Evolutionary conservation across 2,797 vertebrate species (phyloP), one percentile per base, ranked within the genome.

Genomic region (Gymnocypris eckloni): DNA sequence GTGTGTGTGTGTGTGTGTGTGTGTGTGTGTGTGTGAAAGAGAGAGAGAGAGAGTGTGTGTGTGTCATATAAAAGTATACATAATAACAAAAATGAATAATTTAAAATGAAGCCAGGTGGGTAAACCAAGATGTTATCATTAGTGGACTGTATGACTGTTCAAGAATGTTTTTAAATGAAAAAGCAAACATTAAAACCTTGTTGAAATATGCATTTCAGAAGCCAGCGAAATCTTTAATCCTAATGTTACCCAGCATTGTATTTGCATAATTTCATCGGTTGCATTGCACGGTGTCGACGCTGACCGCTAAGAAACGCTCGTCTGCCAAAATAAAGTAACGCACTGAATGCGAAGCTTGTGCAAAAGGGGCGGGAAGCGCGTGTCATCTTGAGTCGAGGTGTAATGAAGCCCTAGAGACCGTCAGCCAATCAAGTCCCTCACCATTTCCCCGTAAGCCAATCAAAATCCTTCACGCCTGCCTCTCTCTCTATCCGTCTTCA

Each of bases 311-410:
- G 52, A 87, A 81, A 75, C 67, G 16, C 89, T 92, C 33, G 88
- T 92, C 92, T 93, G 93, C 93, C 93, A 92, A 85, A 83, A 84
- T 84, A 91, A 87, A 88, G 91, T 86, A 92, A 70, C 93, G 90
- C 93, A 91, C 91, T 96, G 92, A 95, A 95, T 94, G 93, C 93
- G 85, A 88, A 94, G 93, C 93, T 94, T 95, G 94, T 95, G 94
- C 92, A 90, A 56, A 81, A 92, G 91, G 92, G 92, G 92, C 92
- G 93, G 94, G 92, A 93, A 92, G 95, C 69, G 94, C 93, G 92
- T 94, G 93, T 92, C 92, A 93, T 92, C 94, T 94, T 89, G 92
- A 94, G 91, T 91, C 92, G 93, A 94, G 92, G 92, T 94, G 95
- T 92, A 91, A 89, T 91, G 92, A 91, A 89, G 93, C 93, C 93